These are phyloP conservation scores for Butorides virescens DNA, from an alignment of 2,113 vertebrate species.

Conservation along the genomic window DNA sequence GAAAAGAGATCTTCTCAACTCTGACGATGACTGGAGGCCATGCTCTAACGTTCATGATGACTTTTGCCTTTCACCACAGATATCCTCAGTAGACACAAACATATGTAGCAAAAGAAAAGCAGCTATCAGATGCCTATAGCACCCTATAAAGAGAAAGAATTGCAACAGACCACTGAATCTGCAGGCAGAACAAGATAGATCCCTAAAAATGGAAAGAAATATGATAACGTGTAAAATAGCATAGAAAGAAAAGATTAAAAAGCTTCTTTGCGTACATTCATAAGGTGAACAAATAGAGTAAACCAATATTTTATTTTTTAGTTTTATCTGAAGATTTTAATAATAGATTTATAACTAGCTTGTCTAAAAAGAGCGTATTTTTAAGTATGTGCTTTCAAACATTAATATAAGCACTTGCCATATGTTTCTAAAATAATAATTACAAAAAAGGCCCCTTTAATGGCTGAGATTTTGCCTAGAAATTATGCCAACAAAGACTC, in stretches of 20 bases:
- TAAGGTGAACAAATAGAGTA: neutral
- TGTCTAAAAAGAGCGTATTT: neutral
- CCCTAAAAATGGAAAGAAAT: neutral
- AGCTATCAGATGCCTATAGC: rapidly evolving
- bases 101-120: neutral
- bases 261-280: neutral
- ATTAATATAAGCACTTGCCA: neutral
- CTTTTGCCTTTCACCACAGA: neutral
- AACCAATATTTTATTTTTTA: neutral
- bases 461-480: neutral
- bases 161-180: neutral
- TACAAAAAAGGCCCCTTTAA: neutral
- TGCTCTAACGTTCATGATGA: neutral
- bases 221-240: neutral
- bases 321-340: neutral
- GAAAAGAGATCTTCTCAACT: neutral
- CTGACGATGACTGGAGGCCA: neutral
- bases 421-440: neutral
- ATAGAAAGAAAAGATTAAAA: neutral
- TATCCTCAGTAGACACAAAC: neutral
- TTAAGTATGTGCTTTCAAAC: neutral
- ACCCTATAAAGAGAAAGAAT: neutral
- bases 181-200: neutral
- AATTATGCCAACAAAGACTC: neutral
- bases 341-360: neutral